These are phyloP conservation scores for Aplocera efformata DNA, from an alignment of 2,888 invertebrate genomes.

Conservation along the genomic window DNA sequence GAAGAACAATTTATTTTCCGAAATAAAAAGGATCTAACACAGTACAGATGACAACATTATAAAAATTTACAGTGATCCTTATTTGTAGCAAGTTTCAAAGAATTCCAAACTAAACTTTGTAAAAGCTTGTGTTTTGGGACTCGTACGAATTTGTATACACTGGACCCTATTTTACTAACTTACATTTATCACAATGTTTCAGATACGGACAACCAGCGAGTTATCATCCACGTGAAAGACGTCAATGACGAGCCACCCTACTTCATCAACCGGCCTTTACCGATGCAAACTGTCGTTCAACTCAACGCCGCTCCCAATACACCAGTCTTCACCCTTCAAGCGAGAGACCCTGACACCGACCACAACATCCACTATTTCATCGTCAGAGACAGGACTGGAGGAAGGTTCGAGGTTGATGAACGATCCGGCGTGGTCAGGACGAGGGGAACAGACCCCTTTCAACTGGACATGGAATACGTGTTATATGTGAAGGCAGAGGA, in stretches of 20 bases:
- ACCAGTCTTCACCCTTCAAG: conserved; percentile 98
- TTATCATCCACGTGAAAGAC: conserved; percentile 96
- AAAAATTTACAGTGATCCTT: too few relatives aligned
- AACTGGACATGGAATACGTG: conserved; percentile 97
- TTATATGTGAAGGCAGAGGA: conserved; percentile 97
- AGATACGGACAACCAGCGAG: conserved; percentile 97
- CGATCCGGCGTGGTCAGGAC: conserved; percentile 95
- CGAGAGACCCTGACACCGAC: conserved; percentile 97
- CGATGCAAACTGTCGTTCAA: conserved; percentile 98
- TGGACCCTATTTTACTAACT: too few relatives aligned
- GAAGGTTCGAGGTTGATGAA: conserved; percentile 92
- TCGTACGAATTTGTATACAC: too few relatives aligned
- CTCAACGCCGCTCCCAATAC: conserved; percentile 97
- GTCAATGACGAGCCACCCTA: conserved; percentile 98
- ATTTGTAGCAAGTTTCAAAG: too few relatives aligned
- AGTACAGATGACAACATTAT: too few relatives aligned
- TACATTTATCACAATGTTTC: conserved; percentile 54
- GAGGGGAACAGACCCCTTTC: conserved; percentile 94
- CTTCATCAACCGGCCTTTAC: conserved; percentile 97
- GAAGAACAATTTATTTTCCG: too few relatives aligned
- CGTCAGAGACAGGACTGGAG: conserved; percentile 92
- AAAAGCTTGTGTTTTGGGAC: too few relatives aligned
- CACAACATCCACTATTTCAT: conserved; percentile 98
- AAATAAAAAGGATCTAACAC: too few relatives aligned
- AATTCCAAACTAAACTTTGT: too few relatives aligned